Percentiles rank a stretch among this genome's conserved stretches.
phyloP scores from a whole-genome alignment of 1,140 invertebrate genomes.

The Argopecten irradians region DNA sequence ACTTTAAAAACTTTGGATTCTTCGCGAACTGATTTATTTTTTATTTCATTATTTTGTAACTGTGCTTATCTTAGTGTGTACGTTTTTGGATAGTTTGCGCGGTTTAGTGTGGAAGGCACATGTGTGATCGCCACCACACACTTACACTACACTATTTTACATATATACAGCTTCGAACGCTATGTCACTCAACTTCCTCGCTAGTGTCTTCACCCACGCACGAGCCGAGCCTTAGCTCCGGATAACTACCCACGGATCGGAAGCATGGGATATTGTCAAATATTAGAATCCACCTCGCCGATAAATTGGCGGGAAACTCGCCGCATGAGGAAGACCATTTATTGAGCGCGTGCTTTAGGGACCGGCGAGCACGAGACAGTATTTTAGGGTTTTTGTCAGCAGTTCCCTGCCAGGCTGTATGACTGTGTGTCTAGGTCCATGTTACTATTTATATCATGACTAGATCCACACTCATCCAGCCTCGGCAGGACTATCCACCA shows the following conservation, averaged over 20 bases:
- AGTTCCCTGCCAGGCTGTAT: neutral
- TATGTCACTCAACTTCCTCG: neutral
- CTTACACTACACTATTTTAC: neutral
- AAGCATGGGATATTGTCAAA: neutral
- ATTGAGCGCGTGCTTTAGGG: neutral
- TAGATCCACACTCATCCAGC: conserved; percentile 10
- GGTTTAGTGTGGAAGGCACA: neutral
- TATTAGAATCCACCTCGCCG: neutral
- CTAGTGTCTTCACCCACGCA: neutral
- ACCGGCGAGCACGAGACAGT: neutral
- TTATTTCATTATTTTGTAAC: neutral
- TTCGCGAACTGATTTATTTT: neutral
- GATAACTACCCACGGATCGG: neutral
- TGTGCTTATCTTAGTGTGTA: neutral
- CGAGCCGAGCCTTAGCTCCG: neutral
- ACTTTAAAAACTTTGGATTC: neutral
- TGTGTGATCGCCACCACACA: neutral
- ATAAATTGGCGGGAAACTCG: conserved; percentile 1
- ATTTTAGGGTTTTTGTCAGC: neutral
- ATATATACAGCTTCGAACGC: neutral
- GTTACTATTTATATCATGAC: neutral
- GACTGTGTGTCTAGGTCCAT: neutral
- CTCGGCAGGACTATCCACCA: neutral
- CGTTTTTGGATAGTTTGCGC: neutral
- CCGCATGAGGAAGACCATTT: neutral